Evolutionary conservation across 2,888 invertebrate genomes (phyloP).

Genomic region (Troilus luridus): DNA sequence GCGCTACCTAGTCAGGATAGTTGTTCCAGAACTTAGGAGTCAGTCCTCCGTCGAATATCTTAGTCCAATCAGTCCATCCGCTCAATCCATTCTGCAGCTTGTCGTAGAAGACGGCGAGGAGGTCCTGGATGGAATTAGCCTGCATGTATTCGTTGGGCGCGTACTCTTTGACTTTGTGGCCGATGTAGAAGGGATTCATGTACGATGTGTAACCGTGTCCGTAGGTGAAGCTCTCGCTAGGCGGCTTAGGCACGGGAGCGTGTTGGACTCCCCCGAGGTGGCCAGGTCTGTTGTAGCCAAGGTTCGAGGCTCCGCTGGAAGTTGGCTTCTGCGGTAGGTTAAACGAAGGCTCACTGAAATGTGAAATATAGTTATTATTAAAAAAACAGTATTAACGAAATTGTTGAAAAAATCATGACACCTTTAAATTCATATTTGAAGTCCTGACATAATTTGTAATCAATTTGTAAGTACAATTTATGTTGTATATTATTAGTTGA

Average conservation of each 20-base stretch:
- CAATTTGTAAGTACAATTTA: too few relatives aligned
- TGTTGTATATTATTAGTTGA: too few relatives aligned
- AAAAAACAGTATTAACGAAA: neutral
- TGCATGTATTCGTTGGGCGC: neutral
- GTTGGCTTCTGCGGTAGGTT: neutral
- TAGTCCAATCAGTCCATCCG: neutral
- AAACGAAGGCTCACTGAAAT: neutral
- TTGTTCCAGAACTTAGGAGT: constrained; percentile 24
- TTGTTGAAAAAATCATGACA: too few relatives aligned
- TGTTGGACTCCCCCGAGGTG: neutral
- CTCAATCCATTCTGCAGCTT: neutral
- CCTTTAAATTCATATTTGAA: too few relatives aligned
- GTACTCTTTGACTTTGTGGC: constrained; percentile 19
- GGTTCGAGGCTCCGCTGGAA: constrained; percentile 5
- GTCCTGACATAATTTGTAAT: too few relatives aligned
- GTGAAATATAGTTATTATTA: too few relatives aligned
- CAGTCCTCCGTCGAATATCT: neutral
- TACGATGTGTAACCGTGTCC: constrained; percentile 56
- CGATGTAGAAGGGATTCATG: constrained; percentile 27
- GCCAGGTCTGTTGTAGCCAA: neutral
- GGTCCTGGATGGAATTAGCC: constrained; percentile 46
- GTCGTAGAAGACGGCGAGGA: neutral
- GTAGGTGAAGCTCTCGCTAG: constrained; percentile 17
- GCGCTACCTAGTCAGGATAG: neutral
- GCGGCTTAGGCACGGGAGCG: constrained; percentile 28